Evolutionary conservation across 1,140 invertebrate genomes (phyloP).

Genomic region (Phymorhynchus buccinoides): DNA sequence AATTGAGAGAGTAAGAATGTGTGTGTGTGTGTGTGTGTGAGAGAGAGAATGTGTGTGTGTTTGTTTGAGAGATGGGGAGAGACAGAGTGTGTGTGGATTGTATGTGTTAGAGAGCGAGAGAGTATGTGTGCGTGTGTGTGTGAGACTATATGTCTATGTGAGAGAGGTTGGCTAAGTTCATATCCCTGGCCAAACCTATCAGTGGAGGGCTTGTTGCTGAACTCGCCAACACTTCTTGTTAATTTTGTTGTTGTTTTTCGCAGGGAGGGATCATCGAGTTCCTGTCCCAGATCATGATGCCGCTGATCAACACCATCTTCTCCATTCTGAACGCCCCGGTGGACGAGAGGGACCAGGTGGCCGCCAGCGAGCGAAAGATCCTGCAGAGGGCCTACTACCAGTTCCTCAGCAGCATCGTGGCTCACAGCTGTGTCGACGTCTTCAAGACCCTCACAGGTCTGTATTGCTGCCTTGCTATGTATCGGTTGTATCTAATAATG

Average conservation of each 20-base stretch:
- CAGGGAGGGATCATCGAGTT: slow-evolving; percentile 77
- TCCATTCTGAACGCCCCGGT: slow-evolving; percentile 71
- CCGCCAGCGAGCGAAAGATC: slow-evolving; percentile 73
- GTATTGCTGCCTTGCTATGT: not conserved
- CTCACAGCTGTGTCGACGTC: slow-evolving; percentile 75
- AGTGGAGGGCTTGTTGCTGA: no score
- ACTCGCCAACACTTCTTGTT: no score
- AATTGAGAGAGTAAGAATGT: no score
- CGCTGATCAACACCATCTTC: slow-evolving; percentile 76
- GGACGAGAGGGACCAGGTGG: slow-evolving; percentile 76
- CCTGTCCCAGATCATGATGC: slow-evolving; percentile 76
- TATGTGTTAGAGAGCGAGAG: not conserved
- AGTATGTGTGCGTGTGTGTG: not conserved
- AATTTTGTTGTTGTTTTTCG: no score
- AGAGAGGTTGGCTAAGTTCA: not conserved
- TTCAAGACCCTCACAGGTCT: slow-evolving; percentile 71
- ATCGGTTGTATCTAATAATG: not conserved
- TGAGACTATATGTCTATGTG: not conserved
- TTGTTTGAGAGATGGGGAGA: no score
- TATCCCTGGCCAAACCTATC: no score
- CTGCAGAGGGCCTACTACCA: slow-evolving; percentile 77
- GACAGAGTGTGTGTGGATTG: not conserved
- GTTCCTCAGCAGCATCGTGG: slow-evolving; percentile 76
- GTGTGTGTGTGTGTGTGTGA: not conserved
- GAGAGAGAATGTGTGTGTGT: not conserved